phyloP scores from a whole-genome alignment of 1,140 invertebrate species.

The Monomorium pharaonis region DNA sequence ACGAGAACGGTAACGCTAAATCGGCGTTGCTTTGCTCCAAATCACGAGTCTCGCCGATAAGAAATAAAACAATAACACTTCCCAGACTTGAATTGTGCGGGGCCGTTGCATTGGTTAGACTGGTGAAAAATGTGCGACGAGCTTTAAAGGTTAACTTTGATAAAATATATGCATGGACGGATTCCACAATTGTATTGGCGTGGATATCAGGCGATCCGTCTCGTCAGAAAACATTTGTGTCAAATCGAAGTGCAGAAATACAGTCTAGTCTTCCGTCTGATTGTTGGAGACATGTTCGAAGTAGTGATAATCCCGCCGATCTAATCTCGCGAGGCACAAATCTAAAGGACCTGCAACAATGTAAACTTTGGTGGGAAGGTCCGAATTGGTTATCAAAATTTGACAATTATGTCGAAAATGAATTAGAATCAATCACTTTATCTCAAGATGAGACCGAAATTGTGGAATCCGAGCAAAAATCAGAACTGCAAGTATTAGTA shows the following conservation, averaged over 20 bases:
- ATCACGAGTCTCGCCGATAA: neutral
- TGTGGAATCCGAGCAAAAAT: too few species aligned
- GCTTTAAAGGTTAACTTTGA: neutral
- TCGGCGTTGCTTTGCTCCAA: neutral
- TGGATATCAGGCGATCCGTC: neutral
- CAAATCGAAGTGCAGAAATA: neutral
- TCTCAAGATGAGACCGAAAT: too few species aligned
- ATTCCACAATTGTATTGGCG: neutral
- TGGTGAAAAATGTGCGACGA: neutral
- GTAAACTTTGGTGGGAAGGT: too few species aligned
- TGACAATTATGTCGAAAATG: too few species aligned
- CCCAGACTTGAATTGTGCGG: neutral
- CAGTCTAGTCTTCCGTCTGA: neutral
- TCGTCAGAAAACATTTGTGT: neutral
- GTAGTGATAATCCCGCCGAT: neutral
- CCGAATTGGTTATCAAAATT: too few species aligned
- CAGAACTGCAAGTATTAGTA: too few species aligned
- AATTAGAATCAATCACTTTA: too few species aligned
- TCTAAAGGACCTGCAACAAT: too few species aligned
- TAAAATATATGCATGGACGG: neutral
- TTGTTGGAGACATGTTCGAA: neutral
- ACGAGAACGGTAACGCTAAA: neutral
- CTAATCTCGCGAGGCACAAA: too few species aligned
- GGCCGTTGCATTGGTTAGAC: neutral
- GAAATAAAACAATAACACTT: neutral